These are phyloP conservation scores for Cerastis rubricosa DNA, from an alignment of 2,888 invertebrate species.

Conservation along the genomic window DNA sequence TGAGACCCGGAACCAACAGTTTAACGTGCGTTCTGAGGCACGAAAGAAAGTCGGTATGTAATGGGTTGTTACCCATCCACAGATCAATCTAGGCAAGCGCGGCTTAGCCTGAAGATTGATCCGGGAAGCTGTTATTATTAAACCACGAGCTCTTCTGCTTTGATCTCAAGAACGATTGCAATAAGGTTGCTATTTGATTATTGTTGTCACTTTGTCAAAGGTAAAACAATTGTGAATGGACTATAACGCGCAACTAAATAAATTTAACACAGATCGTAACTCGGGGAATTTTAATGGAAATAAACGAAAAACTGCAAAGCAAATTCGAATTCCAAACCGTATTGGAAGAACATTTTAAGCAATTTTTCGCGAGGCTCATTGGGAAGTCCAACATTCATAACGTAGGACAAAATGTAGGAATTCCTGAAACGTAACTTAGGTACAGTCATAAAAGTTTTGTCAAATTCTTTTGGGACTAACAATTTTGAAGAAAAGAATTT, in stretches of 20 bases:
- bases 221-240: background rate
- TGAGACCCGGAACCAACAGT: background rate
- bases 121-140: too few species aligned
- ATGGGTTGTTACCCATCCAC: too few species aligned
- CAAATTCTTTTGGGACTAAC: constrained; percentile 55
- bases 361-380: constrained; percentile 69
- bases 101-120: too few species aligned
- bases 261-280: constrained; percentile 80
- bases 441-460: constrained; percentile 58
- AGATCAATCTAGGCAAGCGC: too few species aligned
- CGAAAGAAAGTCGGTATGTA: too few species aligned
- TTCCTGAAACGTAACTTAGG: constrained; percentile 56
- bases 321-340: constrained; percentile 76
- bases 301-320: constrained; percentile 75
- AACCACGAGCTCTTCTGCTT: too few species aligned
- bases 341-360: constrained; percentile 72
- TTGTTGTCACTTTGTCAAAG: background rate
- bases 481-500: constrained; percentile 41
- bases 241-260: constrained; percentile 72
- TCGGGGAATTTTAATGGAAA: constrained; percentile 81
- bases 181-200: background rate
- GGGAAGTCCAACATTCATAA: constrained; percentile 58
- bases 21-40: background rate
- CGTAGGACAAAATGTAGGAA: constrained; percentile 56
- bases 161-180: background rate